These are phyloP conservation scores for Thalassoma bifasciatum DNA, from an alignment of 2,113 vertebrate genomes.

Conservation along the genomic window DNA sequence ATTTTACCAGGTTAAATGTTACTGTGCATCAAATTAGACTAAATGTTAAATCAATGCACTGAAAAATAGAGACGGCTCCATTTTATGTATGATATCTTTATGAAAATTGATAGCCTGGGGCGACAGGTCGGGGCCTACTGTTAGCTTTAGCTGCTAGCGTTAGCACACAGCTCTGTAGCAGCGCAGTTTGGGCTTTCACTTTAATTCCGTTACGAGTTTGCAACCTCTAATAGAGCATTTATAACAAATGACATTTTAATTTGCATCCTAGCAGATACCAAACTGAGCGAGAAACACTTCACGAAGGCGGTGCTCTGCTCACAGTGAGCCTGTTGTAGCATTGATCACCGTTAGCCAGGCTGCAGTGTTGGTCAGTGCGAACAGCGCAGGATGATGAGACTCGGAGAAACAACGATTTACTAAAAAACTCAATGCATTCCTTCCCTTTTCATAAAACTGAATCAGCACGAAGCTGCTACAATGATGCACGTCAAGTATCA, in stretches of 20 bases:
- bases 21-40: too few species aligned
- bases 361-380: neutral
- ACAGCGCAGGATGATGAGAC: neutral
- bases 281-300: neutral
- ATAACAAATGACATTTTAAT: too few species aligned
- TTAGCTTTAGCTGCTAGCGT: slow-evolving; percentile 12
- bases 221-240: neutral
- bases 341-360: slow-evolving; percentile 38
- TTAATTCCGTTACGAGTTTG: neutral
- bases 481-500: neutral
- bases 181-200: neutral
- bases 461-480: fast-evolving
- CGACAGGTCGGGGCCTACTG: neutral
- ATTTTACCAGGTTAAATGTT: too few species aligned
- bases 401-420: neutral
- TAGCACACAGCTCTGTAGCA: neutral
- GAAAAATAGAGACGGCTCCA: neutral
- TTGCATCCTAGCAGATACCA: neutral
- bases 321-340: neutral
- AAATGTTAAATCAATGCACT: too few species aligned
- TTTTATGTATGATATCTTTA: neutral
- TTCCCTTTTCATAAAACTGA: fast-evolving
- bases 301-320: too few species aligned
- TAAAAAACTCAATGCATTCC: fast-evolving
- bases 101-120: neutral